Conservation (phyloP, 1,140 invertebrate species). For the Drosophila quadrilineata region DNA sequence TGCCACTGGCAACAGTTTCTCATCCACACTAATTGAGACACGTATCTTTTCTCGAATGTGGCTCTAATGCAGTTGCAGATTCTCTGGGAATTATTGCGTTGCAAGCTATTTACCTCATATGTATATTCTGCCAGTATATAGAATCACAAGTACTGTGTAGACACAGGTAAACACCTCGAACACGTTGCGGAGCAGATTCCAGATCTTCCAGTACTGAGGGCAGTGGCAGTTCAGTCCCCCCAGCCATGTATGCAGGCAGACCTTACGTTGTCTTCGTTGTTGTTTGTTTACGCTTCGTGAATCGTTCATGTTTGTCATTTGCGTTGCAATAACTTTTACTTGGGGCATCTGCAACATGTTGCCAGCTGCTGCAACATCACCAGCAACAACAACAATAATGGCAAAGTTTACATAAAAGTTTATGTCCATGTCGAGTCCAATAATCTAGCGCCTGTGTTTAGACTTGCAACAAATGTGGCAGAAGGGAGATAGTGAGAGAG, state of each 20-base stretch:
- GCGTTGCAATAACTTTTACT: conserved; percentile 72
- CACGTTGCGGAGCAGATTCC: neutral
- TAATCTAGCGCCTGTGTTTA: conserved; percentile 51
- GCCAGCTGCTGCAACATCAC: conserved; percentile 18
- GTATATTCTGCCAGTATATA: too few species aligned
- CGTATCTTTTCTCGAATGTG: conserved; percentile 23
- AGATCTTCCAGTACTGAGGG: neutral
- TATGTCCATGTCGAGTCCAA: conserved; percentile 42
- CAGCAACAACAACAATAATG: neutral
- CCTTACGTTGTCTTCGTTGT: conserved; percentile 2
- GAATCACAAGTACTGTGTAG: too few species aligned
- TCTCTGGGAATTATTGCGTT: neutral
- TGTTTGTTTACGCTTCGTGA: conserved; percentile 57
- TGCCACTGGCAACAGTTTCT: neutral
- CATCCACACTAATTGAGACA: conserved; percentile 40
- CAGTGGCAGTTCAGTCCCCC: neutral
- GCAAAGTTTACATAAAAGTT: conserved; percentile 59
- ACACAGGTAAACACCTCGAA: conserved; percentile 13
- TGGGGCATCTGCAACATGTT: conserved; percentile 63
- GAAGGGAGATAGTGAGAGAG: neutral
- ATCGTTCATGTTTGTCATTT: conserved; percentile 69
- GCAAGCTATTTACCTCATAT: neutral
- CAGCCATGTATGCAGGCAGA: neutral
- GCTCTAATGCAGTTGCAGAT: neutral
- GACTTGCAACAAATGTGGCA: conserved; percentile 1